These are phyloP conservation scores for Noctua comes DNA, from an alignment of 2,888 invertebrate genomes.

Conservation along the genomic window DNA sequence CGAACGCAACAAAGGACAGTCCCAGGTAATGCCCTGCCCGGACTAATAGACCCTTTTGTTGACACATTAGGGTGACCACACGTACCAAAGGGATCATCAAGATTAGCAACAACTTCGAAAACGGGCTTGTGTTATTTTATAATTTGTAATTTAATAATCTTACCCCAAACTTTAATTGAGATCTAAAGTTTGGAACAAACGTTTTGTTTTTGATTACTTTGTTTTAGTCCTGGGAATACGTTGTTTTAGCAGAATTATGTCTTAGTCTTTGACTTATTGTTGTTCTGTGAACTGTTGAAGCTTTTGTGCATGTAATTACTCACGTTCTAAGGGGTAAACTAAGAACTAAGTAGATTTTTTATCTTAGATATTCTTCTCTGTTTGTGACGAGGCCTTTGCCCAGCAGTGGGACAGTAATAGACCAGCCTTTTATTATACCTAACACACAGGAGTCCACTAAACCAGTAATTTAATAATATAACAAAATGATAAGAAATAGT, in stretches of 20 bases:
- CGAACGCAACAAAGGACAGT: slow-evolving; percentile 56
- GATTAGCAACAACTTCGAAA: slow-evolving; percentile 67
- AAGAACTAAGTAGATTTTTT: too few relatives aligned
- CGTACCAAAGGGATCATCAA: slow-evolving; percentile 68
- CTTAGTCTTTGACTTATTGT: slow-evolving; percentile 29
- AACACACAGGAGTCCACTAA: too few relatives aligned
- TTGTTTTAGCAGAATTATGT: slow-evolving; percentile 28
- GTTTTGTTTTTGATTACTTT: slow-evolving; percentile 55
- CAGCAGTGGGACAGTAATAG: too few relatives aligned
- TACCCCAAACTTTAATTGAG: slow-evolving; percentile 53
- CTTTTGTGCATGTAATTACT: slow-evolving; percentile 33
- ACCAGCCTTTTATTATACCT: too few relatives aligned
- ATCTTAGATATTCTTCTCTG: too few relatives aligned
- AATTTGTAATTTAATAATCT: slow-evolving; percentile 56
- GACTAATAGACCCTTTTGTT: slow-evolving; percentile 66
- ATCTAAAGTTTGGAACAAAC: slow-evolving; percentile 41
- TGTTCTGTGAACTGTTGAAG: slow-evolving; percentile 25
- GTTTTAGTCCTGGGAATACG: slow-evolving; percentile 19
- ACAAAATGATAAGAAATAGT: background rate
- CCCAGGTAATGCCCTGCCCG: slow-evolving; percentile 61
- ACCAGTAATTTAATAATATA: too few relatives aligned
- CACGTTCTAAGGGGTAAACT: slow-evolving; percentile 5
- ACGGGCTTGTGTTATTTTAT: slow-evolving; percentile 50
- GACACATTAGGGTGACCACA: slow-evolving; percentile 67
- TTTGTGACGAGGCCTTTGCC: too few relatives aligned